phyloP scores from a whole-genome alignment of 2,113 vertebrate species.

The Rana temporaria region DNA sequence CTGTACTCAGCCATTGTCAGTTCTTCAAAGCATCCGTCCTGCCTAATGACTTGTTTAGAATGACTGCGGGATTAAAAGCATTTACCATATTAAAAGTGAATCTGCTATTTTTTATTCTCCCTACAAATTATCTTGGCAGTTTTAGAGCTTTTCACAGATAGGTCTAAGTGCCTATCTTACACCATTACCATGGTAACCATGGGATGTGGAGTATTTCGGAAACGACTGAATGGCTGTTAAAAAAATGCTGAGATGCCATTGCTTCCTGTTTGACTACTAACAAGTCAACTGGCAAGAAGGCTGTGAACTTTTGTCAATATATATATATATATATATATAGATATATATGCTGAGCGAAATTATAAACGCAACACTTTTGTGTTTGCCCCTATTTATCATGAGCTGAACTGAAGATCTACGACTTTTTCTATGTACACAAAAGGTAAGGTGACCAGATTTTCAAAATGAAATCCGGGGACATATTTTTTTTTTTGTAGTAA shows the following conservation, averaged over 20 bases:
- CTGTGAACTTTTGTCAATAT: too few species aligned
- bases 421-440: too few species aligned
- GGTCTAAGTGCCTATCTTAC: conserved; percentile 48
- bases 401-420: too few species aligned
- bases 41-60: conserved; percentile 44
- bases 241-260: conserved; percentile 2
- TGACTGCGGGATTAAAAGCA: conserved; percentile 43
- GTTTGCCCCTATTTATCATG: too few species aligned
- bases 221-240: conserved; percentile 31
- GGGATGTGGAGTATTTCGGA: conserved; percentile 32
- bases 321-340: too few species aligned
- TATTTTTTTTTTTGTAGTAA: too few species aligned
- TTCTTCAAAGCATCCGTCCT: conserved; percentile 5
- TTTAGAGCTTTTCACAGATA: conserved; percentile 47
- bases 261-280: background rate
- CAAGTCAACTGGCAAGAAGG: too few species aligned
- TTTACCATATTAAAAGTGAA: conserved; percentile 48
- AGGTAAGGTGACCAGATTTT: too few species aligned
- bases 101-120: conserved; percentile 46
- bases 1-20: background rate
- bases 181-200: conserved; percentile 41
- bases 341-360: too few species aligned
- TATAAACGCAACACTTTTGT: too few species aligned
- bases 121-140: conserved; percentile 48
- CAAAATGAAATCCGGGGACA: too few species aligned